A percentile compares a stretch with the other conserved stretches of the same genome.
These are phyloP conservation scores for Heterotilapia buettikoferi DNA, from an alignment of 2,113 vertebrate genomes.

Conservation along the genomic window DNA sequence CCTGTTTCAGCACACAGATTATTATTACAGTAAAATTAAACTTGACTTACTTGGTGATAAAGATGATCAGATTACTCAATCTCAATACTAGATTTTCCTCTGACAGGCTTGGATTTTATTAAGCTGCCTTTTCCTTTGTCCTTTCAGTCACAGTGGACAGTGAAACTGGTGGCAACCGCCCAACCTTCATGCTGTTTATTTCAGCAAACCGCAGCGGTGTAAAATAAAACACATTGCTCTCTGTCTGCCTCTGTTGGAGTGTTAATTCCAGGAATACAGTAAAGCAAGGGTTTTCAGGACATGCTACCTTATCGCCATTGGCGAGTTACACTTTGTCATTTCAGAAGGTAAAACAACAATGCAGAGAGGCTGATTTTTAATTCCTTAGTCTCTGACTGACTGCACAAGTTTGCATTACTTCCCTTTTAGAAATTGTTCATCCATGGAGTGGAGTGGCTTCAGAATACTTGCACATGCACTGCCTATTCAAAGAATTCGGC, in stretches of 20 bases:
- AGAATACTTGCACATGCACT: not conserved
- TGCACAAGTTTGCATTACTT: not conserved
- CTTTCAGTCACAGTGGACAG: not conserved
- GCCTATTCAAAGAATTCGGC: not conserved
- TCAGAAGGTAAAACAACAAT: not conserved
- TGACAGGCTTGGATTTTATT: not conserved
- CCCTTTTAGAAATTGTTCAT: not conserved
- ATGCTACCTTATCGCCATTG: not conserved
- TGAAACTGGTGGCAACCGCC: not conserved
- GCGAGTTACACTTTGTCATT: not conserved
- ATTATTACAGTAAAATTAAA: not conserved
- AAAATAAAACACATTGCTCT: not conserved
- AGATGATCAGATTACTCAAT: not conserved
- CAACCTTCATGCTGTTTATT: not conserved
- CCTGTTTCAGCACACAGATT: not conserved
- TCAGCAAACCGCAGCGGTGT: not conserved
- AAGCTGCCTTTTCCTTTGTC: not conserved
- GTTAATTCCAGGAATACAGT: not conserved
- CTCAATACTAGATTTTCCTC: not conserved
- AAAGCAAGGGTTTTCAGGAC: not conserved
- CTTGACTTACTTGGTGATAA: not conserved
- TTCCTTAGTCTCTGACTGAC: not conserved
- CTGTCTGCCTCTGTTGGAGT: not conserved
- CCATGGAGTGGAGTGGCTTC: not conserved
- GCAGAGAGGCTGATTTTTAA: not conserved